phyloP scores from a whole-genome alignment of 2,888 invertebrate genomes.

The Eupithecia exiguata region DNA sequence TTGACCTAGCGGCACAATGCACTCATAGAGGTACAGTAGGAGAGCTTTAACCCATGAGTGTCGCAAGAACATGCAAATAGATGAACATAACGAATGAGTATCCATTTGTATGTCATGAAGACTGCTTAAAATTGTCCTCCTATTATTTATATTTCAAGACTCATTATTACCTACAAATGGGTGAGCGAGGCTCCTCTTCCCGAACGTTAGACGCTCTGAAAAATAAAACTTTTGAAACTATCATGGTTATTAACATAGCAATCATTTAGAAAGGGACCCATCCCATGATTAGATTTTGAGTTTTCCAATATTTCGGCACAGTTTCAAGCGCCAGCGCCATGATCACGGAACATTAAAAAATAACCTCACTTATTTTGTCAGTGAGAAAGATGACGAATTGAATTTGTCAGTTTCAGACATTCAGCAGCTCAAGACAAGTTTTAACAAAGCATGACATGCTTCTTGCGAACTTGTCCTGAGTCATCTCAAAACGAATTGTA shows the following conservation, averaged over 20 bases:
- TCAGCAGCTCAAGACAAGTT: slow-evolving; percentile 1
- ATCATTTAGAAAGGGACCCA: too few relatives aligned
- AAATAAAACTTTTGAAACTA: too few relatives aligned
- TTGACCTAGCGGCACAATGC: slow-evolving; percentile 69
- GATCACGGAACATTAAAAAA: too few relatives aligned
- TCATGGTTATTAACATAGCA: too few relatives aligned
- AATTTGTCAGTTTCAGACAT: not conserved
- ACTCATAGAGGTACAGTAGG: not conserved
- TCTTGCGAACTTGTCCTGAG: not conserved
- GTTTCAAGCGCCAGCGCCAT: too few relatives aligned
- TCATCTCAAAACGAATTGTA: not conserved
- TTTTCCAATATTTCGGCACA: too few relatives aligned
- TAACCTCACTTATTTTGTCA: not conserved
- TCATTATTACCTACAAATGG: too few relatives aligned
- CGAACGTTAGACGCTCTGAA: too few relatives aligned
- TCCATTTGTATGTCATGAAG: not conserved
- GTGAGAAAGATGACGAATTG: not conserved
- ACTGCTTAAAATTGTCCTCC: not conserved
- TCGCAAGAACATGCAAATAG: not conserved
- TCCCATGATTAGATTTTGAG: too few relatives aligned
- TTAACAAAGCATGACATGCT: slow-evolving; percentile 1
- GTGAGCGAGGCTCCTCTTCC: too few relatives aligned
- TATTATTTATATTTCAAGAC: not conserved
- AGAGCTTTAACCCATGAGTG: not conserved
- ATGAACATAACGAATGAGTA: too few relatives aligned